Evolutionary conservation across 1,140 invertebrate species (phyloP), one percentile per base, ranked within the genome.

Genomic region (Drosophila hydei): DNA sequence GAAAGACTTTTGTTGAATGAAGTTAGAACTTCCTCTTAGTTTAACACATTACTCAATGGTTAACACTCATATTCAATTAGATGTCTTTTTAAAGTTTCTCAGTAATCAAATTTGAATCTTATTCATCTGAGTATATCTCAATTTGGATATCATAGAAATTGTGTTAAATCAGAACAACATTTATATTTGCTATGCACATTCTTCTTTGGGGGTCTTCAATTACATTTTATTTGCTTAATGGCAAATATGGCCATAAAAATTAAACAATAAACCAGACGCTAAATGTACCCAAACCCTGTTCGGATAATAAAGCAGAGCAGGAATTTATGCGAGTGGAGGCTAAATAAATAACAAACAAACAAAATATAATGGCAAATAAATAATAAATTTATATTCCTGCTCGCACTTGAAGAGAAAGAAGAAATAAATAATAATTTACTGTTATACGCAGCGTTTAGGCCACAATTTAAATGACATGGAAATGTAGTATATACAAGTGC

Each of bases 351-450:
- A 65, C 60, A 65, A 55, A 56, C 72, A 54, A 48, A 72, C 9
- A 2, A 11, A 33, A 33, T 33, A 87, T 70, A 79, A 79, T 79
- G 72, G 63, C 65, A 63, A 69, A 79, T 79, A 84, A 84, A 84
- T 84, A 84, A 84, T 76, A 84, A 84, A 84, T 76, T 75, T 48
- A 76, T 60, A 77, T 73, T 71, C 30, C 51, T 50, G 59, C 23
- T 19, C 33, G n/a, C 43, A 23, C 52, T 64, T 23, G 52, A 43
- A 58, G 43, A 65, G 68, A 36, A 71, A 65, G 68, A 63, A 75
- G 70, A 87, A 85, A 85, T 87, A 87, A 87, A 85, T 85, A 87
- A 87, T 72, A 75, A 77, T 85, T 87, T 75, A 75, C 65, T 72
- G 77, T 56, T 77, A 60, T 79, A 59, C 69, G 65, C 59, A 58